Conservation (phyloP, 92 coral and sea anemone species). For the Actinostola sp. region DNA sequence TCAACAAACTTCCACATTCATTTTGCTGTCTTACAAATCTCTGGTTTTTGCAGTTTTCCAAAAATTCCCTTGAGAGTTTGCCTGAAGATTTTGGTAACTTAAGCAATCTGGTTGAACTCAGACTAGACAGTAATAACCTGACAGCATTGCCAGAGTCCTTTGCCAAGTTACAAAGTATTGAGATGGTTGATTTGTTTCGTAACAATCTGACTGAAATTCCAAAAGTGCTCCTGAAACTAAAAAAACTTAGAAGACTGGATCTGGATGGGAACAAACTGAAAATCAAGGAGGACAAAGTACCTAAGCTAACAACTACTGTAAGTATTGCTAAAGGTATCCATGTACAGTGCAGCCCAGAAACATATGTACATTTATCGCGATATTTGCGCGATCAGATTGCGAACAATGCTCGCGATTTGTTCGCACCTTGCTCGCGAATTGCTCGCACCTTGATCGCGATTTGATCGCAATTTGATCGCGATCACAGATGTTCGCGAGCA, state of each 20-base stretch:
- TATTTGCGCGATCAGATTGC: too few species aligned
- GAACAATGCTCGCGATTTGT: too few species aligned
- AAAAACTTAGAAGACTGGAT: constrained; percentile 82
- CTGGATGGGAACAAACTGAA: constrained; percentile 85
- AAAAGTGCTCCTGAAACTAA: constrained; percentile 70
- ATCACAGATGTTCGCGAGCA: too few species aligned
- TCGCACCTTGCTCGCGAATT: too few species aligned
- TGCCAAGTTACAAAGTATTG: constrained; percentile 64
- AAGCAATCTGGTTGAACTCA: constrained; percentile 66
- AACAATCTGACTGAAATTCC: constrained; percentile 79
- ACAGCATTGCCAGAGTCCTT: constrained; percentile 80
- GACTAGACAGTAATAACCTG: constrained; percentile 77
- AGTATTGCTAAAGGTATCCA: too few species aligned
- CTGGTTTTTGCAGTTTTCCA: constrained; percentile 93
- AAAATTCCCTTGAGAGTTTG: constrained; percentile 67
- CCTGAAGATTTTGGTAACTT: constrained; percentile 91
- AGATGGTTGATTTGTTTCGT: constrained; percentile 83
- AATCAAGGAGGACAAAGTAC: constrained; percentile 79
- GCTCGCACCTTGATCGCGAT: too few species aligned
- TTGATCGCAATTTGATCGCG: too few species aligned
- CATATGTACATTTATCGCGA: too few species aligned
- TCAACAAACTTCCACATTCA: constrained; percentile 76
- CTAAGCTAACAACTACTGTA: constrained; percentile 82
- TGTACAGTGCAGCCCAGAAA: too few species aligned
- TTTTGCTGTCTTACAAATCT: constrained; percentile 75